These are phyloP conservation scores for Thera obeliscata DNA, from an alignment of 2,888 invertebrate genomes.

Conservation along the genomic window DNA sequence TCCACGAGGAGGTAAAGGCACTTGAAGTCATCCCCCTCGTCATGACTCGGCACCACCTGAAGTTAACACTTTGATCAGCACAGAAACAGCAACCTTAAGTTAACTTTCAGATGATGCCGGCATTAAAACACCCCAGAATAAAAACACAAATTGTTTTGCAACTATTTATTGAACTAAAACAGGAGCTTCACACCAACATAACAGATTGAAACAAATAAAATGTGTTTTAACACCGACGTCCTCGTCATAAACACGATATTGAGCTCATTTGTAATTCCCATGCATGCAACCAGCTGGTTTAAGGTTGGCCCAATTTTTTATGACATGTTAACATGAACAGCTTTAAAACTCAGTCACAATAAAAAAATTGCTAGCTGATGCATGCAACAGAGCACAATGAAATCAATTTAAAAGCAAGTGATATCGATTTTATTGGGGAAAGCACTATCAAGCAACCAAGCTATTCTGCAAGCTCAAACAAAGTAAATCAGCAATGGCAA, in stretches of 20 bases:
- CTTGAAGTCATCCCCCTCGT: constrained; percentile 69
- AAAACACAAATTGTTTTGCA: constrained; percentile 45
- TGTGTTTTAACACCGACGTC: constrained; percentile 79
- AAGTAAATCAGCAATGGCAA: background rate
- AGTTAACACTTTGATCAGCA: constrained; percentile 44
- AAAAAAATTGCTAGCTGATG: background rate
- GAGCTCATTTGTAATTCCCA: constrained; percentile 8
- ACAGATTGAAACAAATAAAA: constrained; percentile 45
- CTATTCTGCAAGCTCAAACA: constrained; percentile 3
- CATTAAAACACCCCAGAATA: constrained; percentile 65
- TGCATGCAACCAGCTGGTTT: constrained; percentile 16
- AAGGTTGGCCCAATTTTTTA: background rate
- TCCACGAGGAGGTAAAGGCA: constrained; percentile 72
- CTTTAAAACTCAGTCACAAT: background rate
- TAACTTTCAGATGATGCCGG: constrained; percentile 71
- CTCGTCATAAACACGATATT: constrained; percentile 14
- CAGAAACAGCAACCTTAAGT: constrained; percentile 4
- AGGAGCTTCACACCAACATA: constrained; percentile 44
- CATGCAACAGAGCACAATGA: constrained; percentile 4
- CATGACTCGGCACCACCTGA: constrained; percentile 67
- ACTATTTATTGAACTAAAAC: constrained; percentile 62
- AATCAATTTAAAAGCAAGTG: constrained; percentile 1
- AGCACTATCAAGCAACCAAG: background rate
- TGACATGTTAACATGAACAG: background rate
- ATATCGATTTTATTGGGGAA: background rate